Percentiles rank a stretch among this genome's conserved stretches.
Evolutionary conservation across 2,888 invertebrate genomes (phyloP).

Genomic region (Hypercompe scribonia): DNA sequence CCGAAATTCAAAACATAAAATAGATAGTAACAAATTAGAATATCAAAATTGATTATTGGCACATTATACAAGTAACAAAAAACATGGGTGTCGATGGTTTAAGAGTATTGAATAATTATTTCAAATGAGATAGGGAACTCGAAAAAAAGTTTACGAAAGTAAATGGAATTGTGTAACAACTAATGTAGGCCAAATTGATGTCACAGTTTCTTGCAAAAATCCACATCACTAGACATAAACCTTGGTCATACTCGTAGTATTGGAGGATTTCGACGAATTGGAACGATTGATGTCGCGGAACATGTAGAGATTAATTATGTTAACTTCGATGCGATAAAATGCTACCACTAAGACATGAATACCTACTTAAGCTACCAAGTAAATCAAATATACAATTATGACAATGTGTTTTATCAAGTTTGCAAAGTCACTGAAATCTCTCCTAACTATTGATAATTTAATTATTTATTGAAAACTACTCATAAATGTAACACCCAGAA

Average conservation of each 20-base stretch:
- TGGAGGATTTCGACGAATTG: conserved; percentile 42
- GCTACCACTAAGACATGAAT: conserved; percentile 29
- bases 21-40: conserved; percentile 30
- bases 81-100: conserved; percentile 14
- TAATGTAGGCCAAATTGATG: conserved; percentile 16
- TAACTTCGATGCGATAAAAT: conserved; percentile 25
- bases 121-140: neutral
- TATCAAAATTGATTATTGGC: conserved; percentile 33
- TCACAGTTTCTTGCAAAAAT: conserved; percentile 38
- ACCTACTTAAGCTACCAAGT: conserved; percentile 33
- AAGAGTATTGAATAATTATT: conserved; percentile 11
- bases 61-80: conserved; percentile 37
- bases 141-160: conserved; percentile 14
- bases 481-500: conserved; percentile 27
- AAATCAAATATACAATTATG: conserved; percentile 30
- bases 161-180: conserved; percentile 2
- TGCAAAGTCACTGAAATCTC: conserved; percentile 45
- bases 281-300: conserved; percentile 26
- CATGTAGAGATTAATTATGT: conserved; percentile 31
- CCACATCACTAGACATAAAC: conserved; percentile 38
- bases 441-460: conserved; percentile 13
- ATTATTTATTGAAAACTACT: conserved; percentile 27
- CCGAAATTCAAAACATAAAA: conserved; percentile 12
- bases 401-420: conserved; percentile 28
- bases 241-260: conserved; percentile 5